Evolutionary conservation across 2,888 invertebrate genomes (phyloP), one percentile per base, ranked within the genome.

Genomic region (Agrotis segetum): DNA sequence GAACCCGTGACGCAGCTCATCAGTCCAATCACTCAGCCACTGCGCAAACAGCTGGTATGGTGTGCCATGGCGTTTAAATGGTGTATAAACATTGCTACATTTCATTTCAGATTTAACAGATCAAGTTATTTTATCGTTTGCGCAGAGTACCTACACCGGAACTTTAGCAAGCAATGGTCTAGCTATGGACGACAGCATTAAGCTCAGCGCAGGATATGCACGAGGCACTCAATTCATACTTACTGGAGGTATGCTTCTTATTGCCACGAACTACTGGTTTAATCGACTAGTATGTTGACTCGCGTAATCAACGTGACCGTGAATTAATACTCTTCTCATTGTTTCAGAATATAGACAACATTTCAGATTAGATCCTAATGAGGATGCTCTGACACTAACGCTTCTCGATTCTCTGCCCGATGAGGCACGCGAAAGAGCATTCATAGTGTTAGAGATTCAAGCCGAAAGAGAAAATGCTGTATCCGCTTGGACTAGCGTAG

Each of bases 371-470:
- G 67, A 82, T 7, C 76, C 77, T 46, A 71, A 34, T 24, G 73
- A 83, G 7, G 91, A 92, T 49, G 67, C 82, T n/a, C 59, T 92
- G 24, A 81, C 81, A 46, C 71, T 94, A 66, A 74, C 85, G 16
- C 67, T 84, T 17, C 11, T 65, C 19, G 81, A 74, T 24, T 50
- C 83, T 17, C 68, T 88, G 61, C 87, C 90, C 11, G 49, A 66
- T 13, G 89, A 90, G 67, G 75, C 89, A 14, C 58, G 88, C 24
- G 75, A 84, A 65, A 79, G 87, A 40, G 83, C 85, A 50, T 90
- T 91, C 71, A 84, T 95, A 77, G 76, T 91, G 24, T 78, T 95
- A 40, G 90, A 92, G 78, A 71, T 95, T 21, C 87, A 90, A 85
- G 95, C 94, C 50, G 82, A 81, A 21, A 88, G 91, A 78, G 85